phyloP scores from a whole-genome alignment of 2,113 vertebrate species.

The Melanotaenia duboulayi region DNA sequence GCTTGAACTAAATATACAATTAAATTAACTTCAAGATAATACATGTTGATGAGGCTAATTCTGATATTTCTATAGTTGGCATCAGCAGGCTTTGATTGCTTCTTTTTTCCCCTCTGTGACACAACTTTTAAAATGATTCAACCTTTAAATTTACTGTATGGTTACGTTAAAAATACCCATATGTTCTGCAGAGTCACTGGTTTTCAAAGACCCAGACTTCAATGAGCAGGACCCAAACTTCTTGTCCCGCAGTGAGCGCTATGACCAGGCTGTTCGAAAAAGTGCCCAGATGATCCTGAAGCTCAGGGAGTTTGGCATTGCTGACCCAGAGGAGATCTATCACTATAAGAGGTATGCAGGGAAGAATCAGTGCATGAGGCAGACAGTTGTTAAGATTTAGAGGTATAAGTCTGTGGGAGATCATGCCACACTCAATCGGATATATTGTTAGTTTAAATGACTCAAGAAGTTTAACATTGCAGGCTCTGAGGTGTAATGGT shows the following conservation, averaged over 20 bases:
- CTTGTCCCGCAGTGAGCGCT: conserved; percentile 92
- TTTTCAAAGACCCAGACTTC: conserved; percentile 91
- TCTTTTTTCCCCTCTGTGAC: not conserved
- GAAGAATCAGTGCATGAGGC: not conserved
- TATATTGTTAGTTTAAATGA: no score
- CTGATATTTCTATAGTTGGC: not conserved
- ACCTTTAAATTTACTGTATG: no score
- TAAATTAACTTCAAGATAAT: no score
- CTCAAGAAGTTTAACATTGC: not conserved
- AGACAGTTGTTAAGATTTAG: not conserved
- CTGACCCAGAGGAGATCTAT: conserved; percentile 93
- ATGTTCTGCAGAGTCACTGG: conserved; percentile 85
- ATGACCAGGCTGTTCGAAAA: conserved; percentile 90
- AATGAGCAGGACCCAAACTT: conserved; percentile 92
- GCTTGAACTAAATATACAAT: no score
- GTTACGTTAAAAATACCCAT: no score
- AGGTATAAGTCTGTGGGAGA: no score
- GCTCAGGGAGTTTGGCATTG: conserved; percentile 89
- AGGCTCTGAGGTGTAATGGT: not conserved
- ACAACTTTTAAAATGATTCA: not conserved
- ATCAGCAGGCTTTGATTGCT: not conserved
- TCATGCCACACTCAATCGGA: not conserved
- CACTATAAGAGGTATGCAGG: conserved; percentile 90
- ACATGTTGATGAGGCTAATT: no score
- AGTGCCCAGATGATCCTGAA: conserved; percentile 92